Base-by-base conservation (phyloP, 2,797 vertebrate genomes). In the Anomalospiza imberbis region DNA sequence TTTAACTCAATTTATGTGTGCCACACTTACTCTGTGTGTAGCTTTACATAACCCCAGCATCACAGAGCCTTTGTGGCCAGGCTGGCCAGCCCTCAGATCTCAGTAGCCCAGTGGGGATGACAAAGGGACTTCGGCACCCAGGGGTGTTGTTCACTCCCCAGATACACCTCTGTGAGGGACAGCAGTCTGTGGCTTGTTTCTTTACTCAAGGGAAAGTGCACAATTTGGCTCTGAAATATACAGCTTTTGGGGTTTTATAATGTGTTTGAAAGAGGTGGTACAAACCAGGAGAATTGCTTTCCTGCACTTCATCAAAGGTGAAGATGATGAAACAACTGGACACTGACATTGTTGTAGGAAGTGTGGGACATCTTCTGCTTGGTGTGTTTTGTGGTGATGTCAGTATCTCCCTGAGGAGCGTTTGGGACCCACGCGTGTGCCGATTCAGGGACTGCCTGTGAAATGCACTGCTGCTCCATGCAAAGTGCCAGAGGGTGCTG, bases 1-100 rank as follows among this genome's bases (percentile, higher is more conserved):
- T 89, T 92, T 74, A 85, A 54, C 32, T 67, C 42, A 85, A 8
- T 89, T 87, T 34, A 15, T 55, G 13, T 78, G 31, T 86, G 73
- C 32, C 13, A 62, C 38, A 14, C 42, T 85, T 63, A 29, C 38
- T 60, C 14, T 83, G n/a, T 67, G 12, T 85, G 17, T 67, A 54
- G 36, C 57, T 76, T 71, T 71, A 36, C 44, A 40, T 77, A 94
- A 84, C 21, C 17, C 34, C 9, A 61, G 3, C 14, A 40, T 36
- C 55, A 45, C 2, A 48, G 36, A 21, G 34, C 22, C 25, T 10
- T 54, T 12, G 3, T 25, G 50, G 51, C 57, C 13, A 3, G 55
- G 32, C 67, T 61, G 62, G 53, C 38, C 71, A 82, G 16, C n/a
- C 45, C 57, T 36, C 51, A 53, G 66, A 5, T 54, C 62, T 58